A percentile compares a stretch with the other conserved stretches of the same genome.
phyloP scores from a whole-genome alignment of 2,888 invertebrate species.

The Helleia helle region DNA sequence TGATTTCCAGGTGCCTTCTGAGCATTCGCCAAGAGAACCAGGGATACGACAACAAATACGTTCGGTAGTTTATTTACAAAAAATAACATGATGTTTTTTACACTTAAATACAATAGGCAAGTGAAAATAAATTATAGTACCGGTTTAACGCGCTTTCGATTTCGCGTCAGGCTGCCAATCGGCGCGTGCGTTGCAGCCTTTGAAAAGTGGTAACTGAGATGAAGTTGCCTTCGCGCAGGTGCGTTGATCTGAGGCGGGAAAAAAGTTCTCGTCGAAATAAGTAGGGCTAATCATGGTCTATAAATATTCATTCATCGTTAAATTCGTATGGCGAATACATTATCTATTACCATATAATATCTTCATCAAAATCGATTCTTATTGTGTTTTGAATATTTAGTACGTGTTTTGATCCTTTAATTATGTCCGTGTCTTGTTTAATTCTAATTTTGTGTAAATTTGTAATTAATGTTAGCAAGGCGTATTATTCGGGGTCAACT shows the following conservation, averaged over 20 bases:
- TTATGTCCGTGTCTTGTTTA: too few species aligned
- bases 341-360: neutral
- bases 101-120: constrained; percentile 18
- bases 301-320: constrained; percentile 8
- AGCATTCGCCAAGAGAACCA: constrained; percentile 57
- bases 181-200: constrained; percentile 53
- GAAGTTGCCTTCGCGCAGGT: constrained; percentile 27
- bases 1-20: constrained; percentile 51
- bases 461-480: too few species aligned
- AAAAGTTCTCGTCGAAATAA: constrained; percentile 18
- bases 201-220: constrained; percentile 43
- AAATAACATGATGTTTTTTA: constrained; percentile 41
- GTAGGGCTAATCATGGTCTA: constrained; percentile 6
- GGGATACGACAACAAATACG: constrained; percentile 48
- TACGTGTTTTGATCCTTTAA: too few species aligned
- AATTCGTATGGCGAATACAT: constrained; percentile 3
- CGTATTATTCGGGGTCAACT: too few species aligned
- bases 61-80: constrained; percentile 46
- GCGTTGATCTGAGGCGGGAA: constrained; percentile 24
- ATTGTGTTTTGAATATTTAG: neutral
- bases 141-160: constrained; percentile 48
- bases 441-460: too few species aligned
- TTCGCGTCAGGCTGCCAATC: constrained; percentile 32
- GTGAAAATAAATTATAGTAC: constrained; percentile 12
- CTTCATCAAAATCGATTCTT: neutral